These are phyloP conservation scores for Cataglyphis rosenhaueri DNA, from an alignment of 2,888 invertebrate species.

Conservation along the genomic window DNA sequence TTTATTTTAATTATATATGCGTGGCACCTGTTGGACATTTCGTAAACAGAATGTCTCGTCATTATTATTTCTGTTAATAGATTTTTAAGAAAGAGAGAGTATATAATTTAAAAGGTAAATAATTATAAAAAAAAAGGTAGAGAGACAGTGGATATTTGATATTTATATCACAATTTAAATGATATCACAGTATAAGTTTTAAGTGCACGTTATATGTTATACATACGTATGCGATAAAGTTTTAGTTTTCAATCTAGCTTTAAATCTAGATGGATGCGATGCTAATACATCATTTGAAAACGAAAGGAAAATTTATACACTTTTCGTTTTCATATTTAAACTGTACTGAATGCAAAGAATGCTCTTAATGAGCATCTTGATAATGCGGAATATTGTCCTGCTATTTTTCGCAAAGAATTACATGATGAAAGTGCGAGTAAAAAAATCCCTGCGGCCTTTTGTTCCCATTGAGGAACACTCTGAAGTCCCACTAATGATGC, in stretches of 20 bases:
- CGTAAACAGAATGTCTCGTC: conserved; percentile 20
- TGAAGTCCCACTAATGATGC: conserved; percentile 51
- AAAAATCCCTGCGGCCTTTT: conserved; percentile 44
- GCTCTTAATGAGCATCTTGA: conserved; percentile 49
- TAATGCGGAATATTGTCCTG: conserved; percentile 30
- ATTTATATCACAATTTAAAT: background rate
- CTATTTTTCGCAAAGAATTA: conserved; percentile 42
- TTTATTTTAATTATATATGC: conserved; percentile 33
- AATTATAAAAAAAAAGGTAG: background rate
- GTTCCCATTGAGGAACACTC: conserved; percentile 33
- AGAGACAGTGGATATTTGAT: no score
- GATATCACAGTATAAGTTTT: background rate
- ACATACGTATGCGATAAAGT: background rate
- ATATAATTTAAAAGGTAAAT: background rate
- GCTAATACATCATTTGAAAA: background rate
- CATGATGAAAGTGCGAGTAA: conserved; percentile 47
- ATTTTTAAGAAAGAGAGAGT: background rate
- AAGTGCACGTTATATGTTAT: background rate
- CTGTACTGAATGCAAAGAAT: conserved; percentile 9
- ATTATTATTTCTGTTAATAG: conserved; percentile 12
- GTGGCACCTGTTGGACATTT: conserved; percentile 59
- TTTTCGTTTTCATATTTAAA: background rate
- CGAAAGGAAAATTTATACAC: conserved; percentile 7
- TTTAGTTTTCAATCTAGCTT: no score
- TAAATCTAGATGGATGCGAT: background rate